Evolutionary conservation across 2,797 vertebrate species (phyloP), one percentile per base, ranked within the genome.

Genomic region (Scarus forsteni): DNA sequence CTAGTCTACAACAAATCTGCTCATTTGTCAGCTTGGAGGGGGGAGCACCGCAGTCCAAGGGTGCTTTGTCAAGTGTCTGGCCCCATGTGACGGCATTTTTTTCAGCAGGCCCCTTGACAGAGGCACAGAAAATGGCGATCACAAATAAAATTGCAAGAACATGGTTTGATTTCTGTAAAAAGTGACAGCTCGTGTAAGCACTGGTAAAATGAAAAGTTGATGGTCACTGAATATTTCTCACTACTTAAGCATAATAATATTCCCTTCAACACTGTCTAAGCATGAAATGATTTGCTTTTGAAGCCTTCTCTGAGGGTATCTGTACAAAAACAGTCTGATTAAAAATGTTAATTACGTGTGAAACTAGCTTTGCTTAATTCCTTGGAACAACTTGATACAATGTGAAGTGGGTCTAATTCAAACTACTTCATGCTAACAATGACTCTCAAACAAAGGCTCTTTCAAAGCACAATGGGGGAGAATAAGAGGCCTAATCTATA

Each of bases 381-480:
- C 36, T 44, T n/a, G 38, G 19, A 19, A 53, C 42, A 43, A 49
- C 5, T 49, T 8, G 12, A 8, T 40, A 36, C 14, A 43, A n/a
- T 16, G 64, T 52, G 40, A 8, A 4, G 16, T 15, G 43, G 58
- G 44, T 59, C 39, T 8, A 65, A 15, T 57, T 58, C 51, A 57
- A 27, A 57, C 66, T 58, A 67, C 69, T 56, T 75, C 50, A 64
- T 12, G 43, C 72, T 63, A 44, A 66, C 44, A 60, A 44, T 19
- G 36, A 57, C 49, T 39, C 39, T 13, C n/a, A 46, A 81, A 78
- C 62, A 75, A 68, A 83, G 70, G 54, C 60, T 73, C 65, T 70
- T 75, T 85, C 19, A 85, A 54, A 51, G 38, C 40, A 35, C 11
- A 16, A 6, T 6, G 18, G 59, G 43, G 9, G n/a, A 48, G 60